Conservation (phyloP, 2,888 invertebrate species). For the Gymnosoma rotundatum region DNA sequence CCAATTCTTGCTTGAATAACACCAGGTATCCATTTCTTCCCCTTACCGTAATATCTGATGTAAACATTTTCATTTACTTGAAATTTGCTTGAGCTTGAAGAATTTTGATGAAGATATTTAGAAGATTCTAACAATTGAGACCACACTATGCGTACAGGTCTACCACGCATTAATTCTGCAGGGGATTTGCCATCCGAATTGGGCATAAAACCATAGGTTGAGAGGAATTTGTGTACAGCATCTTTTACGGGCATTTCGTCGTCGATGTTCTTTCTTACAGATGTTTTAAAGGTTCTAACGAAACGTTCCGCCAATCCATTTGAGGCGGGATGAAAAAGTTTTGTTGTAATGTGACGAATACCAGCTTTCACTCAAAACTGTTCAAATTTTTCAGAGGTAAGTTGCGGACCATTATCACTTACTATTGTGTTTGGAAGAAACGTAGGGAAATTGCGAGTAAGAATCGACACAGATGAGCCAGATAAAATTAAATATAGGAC, state of each 20-base stretch:
- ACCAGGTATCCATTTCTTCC: too few species aligned
- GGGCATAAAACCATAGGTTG: conserved; percentile 61
- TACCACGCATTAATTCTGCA: conserved; percentile 32
- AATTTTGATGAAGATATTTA: too few species aligned
- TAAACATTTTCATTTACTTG: too few species aligned
- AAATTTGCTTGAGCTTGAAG: too few species aligned
- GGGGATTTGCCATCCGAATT: conserved; percentile 57
- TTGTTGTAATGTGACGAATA: conserved; percentile 5
- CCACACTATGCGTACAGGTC: background rate
- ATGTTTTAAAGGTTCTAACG: background rate
- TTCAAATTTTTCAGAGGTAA: background rate
- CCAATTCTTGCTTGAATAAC: too few species aligned
- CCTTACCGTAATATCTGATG: too few species aligned
- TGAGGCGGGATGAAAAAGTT: background rate
- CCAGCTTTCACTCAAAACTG: background rate
- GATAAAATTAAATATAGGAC: background rate
- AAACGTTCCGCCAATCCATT: background rate
- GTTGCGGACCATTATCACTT: background rate
- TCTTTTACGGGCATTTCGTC: background rate
- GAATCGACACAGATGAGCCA: too few species aligned
- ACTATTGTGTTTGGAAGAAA: background rate
- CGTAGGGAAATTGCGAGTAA: background rate
- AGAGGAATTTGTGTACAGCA: conserved; percentile 47
- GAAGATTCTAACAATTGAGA: too few species aligned
- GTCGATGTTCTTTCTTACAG: conserved; percentile 39